Conservation (phyloP, 2,888 invertebrate species). For the Meteorus colon region DNA sequence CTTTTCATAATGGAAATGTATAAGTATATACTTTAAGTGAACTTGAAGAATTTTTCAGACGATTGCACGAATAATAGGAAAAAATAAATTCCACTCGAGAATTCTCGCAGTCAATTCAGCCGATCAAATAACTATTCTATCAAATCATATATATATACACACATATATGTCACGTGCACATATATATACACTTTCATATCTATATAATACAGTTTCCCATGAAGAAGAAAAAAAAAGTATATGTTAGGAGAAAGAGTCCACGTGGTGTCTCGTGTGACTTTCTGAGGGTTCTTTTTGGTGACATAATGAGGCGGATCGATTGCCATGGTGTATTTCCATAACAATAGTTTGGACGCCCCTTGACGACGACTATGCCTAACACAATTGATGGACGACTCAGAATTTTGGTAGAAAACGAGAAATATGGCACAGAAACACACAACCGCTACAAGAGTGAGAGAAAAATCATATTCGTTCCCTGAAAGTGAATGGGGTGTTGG, state of each 20-base stretch:
- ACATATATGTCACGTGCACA: neutral
- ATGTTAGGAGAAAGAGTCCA: constrained; percentile 1
- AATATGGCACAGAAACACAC: constrained; percentile 54
- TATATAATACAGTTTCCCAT: constrained; percentile 31
- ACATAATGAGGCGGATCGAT: constrained; percentile 71
- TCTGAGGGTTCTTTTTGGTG: constrained; percentile 56
- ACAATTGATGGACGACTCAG: constrained; percentile 68
- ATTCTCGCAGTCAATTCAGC: constrained; percentile 6
- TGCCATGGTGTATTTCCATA: constrained; percentile 67
- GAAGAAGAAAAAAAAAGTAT: constrained; percentile 9
- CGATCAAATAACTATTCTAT: constrained; percentile 3
- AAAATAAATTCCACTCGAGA: neutral
- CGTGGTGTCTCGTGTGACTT: constrained; percentile 59
- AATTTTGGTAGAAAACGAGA: constrained; percentile 68
- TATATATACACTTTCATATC: constrained; percentile 3
- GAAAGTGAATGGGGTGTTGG: constrained; percentile 30
- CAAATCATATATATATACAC: neutral
- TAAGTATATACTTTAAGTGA: neutral
- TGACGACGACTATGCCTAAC: constrained; percentile 60
- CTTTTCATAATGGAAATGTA: neutral
- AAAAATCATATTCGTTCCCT: constrained; percentile 39
- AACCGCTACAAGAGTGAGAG: constrained; percentile 41
- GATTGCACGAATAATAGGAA: constrained; percentile 8
- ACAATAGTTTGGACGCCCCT: constrained; percentile 65
- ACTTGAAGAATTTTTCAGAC: neutral